These are phyloP conservation scores for Cantharis rufa DNA, from an alignment of 2,888 invertebrate species.

Conservation along the genomic window DNA sequence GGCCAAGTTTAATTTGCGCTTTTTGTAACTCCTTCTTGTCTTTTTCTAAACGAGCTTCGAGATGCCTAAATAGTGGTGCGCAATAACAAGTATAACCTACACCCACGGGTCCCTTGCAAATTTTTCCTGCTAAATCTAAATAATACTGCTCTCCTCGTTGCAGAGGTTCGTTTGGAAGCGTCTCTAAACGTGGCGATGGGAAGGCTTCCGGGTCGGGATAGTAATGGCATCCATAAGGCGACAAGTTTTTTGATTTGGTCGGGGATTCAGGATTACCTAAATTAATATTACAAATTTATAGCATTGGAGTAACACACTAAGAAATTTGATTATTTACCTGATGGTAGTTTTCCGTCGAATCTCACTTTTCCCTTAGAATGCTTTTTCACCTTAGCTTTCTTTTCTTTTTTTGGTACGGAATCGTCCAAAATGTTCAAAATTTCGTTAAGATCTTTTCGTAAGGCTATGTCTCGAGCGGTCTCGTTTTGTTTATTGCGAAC, in stretches of 20 bases:
- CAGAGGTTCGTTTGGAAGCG: constrained; percentile 83
- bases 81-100: constrained; percentile 92
- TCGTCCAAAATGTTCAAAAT: constrained; percentile 78
- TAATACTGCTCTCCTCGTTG: constrained; percentile 91
- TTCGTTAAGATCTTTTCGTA: constrained; percentile 82
- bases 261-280: constrained; percentile 5
- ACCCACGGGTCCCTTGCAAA: constrained; percentile 93
- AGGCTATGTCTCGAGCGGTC: constrained; percentile 86
- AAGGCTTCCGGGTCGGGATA: constrained; percentile 85
- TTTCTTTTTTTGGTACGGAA: constrained; percentile 56
- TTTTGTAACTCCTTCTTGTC: constrained; percentile 80
- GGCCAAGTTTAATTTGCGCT: constrained; percentile 78
- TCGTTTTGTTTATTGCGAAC: constrained; percentile 86
- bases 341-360: constrained; percentile 44
- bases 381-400: constrained; percentile 58
- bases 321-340: not conserved
- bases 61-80: constrained; percentile 86
- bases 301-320: not conserved
- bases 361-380: constrained; percentile 53
- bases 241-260: constrained; percentile 62
- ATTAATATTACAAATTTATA: not conserved
- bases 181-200: constrained; percentile 82
- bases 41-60: constrained; percentile 81
- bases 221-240: constrained; percentile 90
- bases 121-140: constrained; percentile 91